Evolutionary conservation across 1,140 invertebrate species (phyloP), one percentile per base, ranked within the genome.

Genomic region (Drosophila parabipectinata): DNA sequence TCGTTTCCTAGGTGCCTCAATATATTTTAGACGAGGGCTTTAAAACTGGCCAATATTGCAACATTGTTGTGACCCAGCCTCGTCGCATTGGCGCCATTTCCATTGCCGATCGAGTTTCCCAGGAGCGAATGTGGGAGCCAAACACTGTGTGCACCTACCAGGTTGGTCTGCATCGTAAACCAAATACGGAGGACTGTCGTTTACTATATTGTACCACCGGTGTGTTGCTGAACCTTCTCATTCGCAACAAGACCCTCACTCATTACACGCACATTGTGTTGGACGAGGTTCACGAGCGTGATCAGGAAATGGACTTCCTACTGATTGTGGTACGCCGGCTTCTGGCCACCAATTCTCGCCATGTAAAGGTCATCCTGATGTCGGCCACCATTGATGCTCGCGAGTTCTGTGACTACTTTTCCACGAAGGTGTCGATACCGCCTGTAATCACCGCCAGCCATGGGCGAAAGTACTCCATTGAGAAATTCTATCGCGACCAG

Each of bases 221-320:
- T 73, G 93, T 97, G 8, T 81, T 97, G 21, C 90, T 97, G 4
- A 94, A 95, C 80, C 95, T 94, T 90, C 79, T 98, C 4, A 97
- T 98, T 59, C 95, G 94, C 61, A 55, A 74, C 0, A 93, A 93
- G 75, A 95, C 95, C 50, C 91, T 94, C 1, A 87, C 88, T 34
- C 92, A 98, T 96, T 94, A 93, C 66, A 98, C 98, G 1, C 98
- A 99, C 91, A 94, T 99, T 48, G 96, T 99, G 80, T 92, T 99
- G 6, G 98, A 98, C 92, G 97, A 99, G 92, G 96, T 99, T 15
- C 99, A 99, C 91, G 98, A 99, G 93, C 93, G 99, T 18, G 96
- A 98, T 87, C 95, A 97, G 90, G 97, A 99, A 60, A 97, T 98
- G 93, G 96, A 96, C 79, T 98, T 99, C 90, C 92, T 99, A 4